Base-by-base conservation (phyloP, 30 jellyfish, hydroid and myxozoan genomes). In the Pelagia noctiluca region DNA sequence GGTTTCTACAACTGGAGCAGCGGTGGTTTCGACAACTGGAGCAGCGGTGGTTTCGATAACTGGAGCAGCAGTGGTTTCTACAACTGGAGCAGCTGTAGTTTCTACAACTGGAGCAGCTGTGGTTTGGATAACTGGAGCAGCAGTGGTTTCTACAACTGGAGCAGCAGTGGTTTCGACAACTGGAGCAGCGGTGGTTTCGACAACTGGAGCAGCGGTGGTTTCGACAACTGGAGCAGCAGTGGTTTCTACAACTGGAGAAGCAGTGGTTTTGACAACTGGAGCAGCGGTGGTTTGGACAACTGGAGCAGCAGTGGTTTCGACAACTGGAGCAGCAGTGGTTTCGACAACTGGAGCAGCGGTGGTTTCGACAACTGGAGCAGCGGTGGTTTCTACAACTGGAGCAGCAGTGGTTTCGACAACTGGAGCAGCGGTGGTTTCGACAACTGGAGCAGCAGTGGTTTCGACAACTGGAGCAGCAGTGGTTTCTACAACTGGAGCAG, bases 401-500 rank as follows among this genome's bases (percentile, higher is more conserved):
- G 80, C 76, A 76, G 69, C 88, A 49, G 88, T 76, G 0, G 88
- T 49, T 29, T 76, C 80, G 28, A 35, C 76, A 47, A 53, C 84
- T 25, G 84, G 52, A 72, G 84, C 68, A 18, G 84, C 84, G 36
- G 86, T 47, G 32, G 83, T 70, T 28, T 35, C 83, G 11, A 35
- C 73, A 35, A 31, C 74, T n/a, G 64, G 48, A 37, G 32, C 67
- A 0, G 32, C 83, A 29, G 83, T 70, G 13, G 64, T 37, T 35
- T 35, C 83, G 19, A n/a, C 83, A 29, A 29, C 50, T 29, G 86
- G 74, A 42, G 75, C 75, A 50, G 52, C 86, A 8, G 75, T 47
- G 8, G 86, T 7, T 74, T 7, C 80, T 2, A 29, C 50, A 47
- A 46, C 63, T 42, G 75, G 53, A 11, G 74, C 86, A 42, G 75